Evolutionary conservation across 2,113 vertebrate genomes (phyloP).

Genomic region (Xyrauchen texanus): DNA sequence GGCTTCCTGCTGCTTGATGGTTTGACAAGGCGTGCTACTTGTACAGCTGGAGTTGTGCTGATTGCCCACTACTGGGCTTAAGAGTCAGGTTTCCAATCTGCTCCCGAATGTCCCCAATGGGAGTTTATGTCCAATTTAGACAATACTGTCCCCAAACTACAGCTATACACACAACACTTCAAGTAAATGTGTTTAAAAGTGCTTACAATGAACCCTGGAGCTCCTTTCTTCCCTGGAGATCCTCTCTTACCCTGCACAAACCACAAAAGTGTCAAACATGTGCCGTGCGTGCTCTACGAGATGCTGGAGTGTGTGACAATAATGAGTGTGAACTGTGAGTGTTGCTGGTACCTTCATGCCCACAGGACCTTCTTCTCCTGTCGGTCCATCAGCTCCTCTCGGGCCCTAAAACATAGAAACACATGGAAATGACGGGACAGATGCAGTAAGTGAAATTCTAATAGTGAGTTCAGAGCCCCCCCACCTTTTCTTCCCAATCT

Average conservation of each 20-base stretch:
- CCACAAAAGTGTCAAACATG: neutral
- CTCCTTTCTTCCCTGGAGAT: conserved; percentile 81
- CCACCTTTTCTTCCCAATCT: no score
- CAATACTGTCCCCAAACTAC: neutral
- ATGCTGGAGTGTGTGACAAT: no score
- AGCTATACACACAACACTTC: neutral
- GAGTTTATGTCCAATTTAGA: no score
- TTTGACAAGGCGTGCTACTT: no score
- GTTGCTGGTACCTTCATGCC: conserved; percentile 81
- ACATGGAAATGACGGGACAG: neutral
- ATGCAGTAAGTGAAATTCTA: no score
- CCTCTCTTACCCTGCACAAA: conserved; percentile 88
- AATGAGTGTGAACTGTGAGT: neutral
- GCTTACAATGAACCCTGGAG: conserved; percentile 86
- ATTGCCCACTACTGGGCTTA: no score
- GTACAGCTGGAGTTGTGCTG: no score
- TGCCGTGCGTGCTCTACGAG: no score
- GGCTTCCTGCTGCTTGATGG: no score
- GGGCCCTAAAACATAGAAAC: conserved; percentile 79
- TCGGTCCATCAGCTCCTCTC: conserved; percentile 83
- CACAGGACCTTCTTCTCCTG: conserved; percentile 83
- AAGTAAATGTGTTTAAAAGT: neutral
- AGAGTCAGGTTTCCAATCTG: no score
- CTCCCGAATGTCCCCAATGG: no score
- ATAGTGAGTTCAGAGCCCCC: no score